These are phyloP conservation scores for Chrosomus eos DNA, from an alignment of 2,797 vertebrate species.

Conservation along the genomic window DNA sequence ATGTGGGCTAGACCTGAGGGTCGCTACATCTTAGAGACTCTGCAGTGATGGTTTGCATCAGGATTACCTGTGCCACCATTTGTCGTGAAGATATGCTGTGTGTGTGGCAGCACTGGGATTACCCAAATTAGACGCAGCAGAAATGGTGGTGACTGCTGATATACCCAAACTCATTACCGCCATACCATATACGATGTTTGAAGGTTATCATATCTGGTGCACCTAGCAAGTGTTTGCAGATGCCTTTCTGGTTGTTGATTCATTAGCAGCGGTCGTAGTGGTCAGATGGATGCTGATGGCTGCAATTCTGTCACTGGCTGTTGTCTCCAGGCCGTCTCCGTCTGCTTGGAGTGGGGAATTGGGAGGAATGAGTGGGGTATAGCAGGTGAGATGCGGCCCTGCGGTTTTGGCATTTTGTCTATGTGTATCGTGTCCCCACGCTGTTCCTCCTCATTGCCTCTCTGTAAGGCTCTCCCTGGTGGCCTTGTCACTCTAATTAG, in stretches of 20 bases:
- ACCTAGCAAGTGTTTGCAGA: conserved; percentile 27
- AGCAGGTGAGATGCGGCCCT: conserved; percentile 48
- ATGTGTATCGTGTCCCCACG: conserved; percentile 60
- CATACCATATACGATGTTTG: neutral
- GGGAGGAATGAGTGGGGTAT: conserved; percentile 51
- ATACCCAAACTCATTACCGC: neutral
- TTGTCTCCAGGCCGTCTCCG: conserved; percentile 1
- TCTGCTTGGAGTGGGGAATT: conserved; percentile 48
- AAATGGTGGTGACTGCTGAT: conserved; percentile 2
- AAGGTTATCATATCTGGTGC: conserved; percentile 23
- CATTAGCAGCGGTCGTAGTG: conserved; percentile 41
- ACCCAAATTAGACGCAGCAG: neutral
- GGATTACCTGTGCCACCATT: neutral
- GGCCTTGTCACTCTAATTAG: conserved; percentile 69
- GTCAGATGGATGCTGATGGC: conserved; percentile 49
- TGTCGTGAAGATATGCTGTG: neutral
- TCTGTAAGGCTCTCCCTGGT: conserved; percentile 56
- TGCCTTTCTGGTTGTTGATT: conserved; percentile 32
- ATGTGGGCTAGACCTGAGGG: neutral
- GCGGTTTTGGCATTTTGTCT: conserved; percentile 48
- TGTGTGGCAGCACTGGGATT: neutral
- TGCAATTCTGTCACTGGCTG: conserved; percentile 50
- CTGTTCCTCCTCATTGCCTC: conserved; percentile 58
- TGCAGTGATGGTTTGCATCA: neutral
- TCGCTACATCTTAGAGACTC: neutral